Percentiles rank a stretch among this genome's conserved stretches.
These are phyloP conservation scores for Formica selysi DNA, from an alignment of 1,140 invertebrate genomes.

Conservation along the genomic window DNA sequence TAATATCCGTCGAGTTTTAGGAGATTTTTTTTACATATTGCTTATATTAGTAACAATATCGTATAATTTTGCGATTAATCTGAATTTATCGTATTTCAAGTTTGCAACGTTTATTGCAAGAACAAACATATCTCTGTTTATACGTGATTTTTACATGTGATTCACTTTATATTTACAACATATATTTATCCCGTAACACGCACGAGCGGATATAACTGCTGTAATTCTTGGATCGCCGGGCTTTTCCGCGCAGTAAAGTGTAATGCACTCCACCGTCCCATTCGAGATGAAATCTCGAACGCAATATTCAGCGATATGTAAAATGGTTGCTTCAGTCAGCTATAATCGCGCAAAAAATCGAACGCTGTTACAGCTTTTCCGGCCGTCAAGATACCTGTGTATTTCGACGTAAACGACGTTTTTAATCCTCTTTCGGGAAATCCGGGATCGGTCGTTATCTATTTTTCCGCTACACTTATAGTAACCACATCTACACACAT, in stretches of 20 bases:
- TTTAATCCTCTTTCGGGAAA: constrained; percentile 4
- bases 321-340: constrained; percentile 43
- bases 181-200: background rate
- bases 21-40: no score
- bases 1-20: no score
- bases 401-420: constrained; percentile 12
- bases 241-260: background rate
- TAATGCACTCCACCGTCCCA: background rate
- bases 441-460: background rate
- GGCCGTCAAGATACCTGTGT: background rate
- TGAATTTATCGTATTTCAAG: background rate
- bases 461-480: background rate
- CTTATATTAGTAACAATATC: background rate
- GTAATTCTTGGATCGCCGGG: background rate
- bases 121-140: no score
- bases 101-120: no score
- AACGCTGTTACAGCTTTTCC: constrained; percentile 15
- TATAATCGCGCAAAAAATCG: constrained; percentile 44
- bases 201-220: background rate
- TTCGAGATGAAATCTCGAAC: constrained; percentile 24
- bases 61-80: background rate
- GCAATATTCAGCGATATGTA: constrained; percentile 46
- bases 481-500: background rate
- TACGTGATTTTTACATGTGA: no score
- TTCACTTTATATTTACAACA: background rate